phyloP scores from a whole-genome alignment of 1,140 invertebrate species.

The Hesperophylax magnus region DNA sequence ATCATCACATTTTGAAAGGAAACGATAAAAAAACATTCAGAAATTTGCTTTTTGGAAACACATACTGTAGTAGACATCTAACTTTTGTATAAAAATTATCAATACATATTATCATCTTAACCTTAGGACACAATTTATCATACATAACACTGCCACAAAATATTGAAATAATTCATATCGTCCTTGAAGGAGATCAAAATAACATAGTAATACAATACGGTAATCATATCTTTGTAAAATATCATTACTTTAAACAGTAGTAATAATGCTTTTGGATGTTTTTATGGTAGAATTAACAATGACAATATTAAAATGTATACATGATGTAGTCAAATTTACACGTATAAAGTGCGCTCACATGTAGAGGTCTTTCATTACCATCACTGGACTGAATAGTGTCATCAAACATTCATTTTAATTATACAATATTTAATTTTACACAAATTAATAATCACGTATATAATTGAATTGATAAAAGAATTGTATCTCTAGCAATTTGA shows the following conservation, averaged over 20 bases:
- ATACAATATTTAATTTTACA: too few relatives aligned
- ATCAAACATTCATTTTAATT: too few relatives aligned
- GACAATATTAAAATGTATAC: slow-evolving; percentile 57
- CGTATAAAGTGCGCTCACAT: too few relatives aligned
- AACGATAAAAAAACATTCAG: background rate
- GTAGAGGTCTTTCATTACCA: too few relatives aligned
- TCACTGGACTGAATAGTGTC: too few relatives aligned
- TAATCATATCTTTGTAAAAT: slow-evolving; percentile 51
- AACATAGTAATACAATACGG: background rate
- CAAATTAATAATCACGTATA: too few relatives aligned
- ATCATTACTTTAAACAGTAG: slow-evolving; percentile 41
- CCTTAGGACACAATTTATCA: background rate
- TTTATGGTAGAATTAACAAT: slow-evolving; percentile 51
- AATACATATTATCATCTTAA: background rate
- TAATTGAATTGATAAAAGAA: too few relatives aligned
- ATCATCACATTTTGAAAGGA: background rate
- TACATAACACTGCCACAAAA: background rate
- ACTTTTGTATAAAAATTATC: slow-evolving; percentile 16
- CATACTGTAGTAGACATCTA: slow-evolving; percentile 9
- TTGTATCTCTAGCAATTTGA: too few relatives aligned
- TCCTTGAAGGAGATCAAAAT: slow-evolving; percentile 11
- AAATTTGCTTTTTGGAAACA: background rate
- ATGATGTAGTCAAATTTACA: slow-evolving; percentile 45
- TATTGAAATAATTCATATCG: slow-evolving; percentile 28
- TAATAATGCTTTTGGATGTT: slow-evolving; percentile 56